Evolutionary conservation across 2,888 invertebrate species (phyloP).

Genomic region (Apamea crenata): DNA sequence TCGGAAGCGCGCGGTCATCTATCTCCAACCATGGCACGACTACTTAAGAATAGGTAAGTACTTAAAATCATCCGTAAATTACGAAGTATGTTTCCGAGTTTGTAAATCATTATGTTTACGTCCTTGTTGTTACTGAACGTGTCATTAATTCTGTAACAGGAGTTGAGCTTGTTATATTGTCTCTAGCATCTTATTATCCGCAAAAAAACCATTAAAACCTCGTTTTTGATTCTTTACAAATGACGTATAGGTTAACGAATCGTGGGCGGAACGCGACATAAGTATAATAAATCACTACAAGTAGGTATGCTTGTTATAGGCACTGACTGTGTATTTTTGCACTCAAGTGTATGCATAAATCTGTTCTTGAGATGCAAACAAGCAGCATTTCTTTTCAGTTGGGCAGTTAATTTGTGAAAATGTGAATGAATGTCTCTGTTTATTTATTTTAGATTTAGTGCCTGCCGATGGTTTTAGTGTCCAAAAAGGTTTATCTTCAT

Average conservation of each 20-base stretch:
- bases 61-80: constrained; percentile 60
- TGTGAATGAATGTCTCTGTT: constrained; percentile 43
- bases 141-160: constrained; percentile 63
- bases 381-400: constrained; percentile 49
- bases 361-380: constrained; percentile 60
- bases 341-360: constrained; percentile 67
- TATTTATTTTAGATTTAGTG: constrained; percentile 45
- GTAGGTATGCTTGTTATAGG: constrained; percentile 58
- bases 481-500: not conserved
- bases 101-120: constrained; percentile 79
- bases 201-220: constrained; percentile 67
- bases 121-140: constrained; percentile 69
- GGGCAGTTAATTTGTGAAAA: constrained; percentile 42
- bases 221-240: constrained; percentile 65
- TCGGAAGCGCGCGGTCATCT: constrained; percentile 54
- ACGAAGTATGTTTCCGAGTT: constrained; percentile 71
- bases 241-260: constrained; percentile 64
- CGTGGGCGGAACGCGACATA: constrained; percentile 70
- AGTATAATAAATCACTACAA: constrained; percentile 71
- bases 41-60: constrained; percentile 41
- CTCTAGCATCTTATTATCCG: constrained; percentile 48
- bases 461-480: constrained; percentile 51
- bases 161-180: constrained; percentile 53
- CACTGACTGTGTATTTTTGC: constrained; percentile 66
- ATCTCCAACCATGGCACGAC: constrained; percentile 31